Base-by-base conservation (phyloP, 2,113 vertebrate genomes). In the Xiphophorus hellerii region DNA sequence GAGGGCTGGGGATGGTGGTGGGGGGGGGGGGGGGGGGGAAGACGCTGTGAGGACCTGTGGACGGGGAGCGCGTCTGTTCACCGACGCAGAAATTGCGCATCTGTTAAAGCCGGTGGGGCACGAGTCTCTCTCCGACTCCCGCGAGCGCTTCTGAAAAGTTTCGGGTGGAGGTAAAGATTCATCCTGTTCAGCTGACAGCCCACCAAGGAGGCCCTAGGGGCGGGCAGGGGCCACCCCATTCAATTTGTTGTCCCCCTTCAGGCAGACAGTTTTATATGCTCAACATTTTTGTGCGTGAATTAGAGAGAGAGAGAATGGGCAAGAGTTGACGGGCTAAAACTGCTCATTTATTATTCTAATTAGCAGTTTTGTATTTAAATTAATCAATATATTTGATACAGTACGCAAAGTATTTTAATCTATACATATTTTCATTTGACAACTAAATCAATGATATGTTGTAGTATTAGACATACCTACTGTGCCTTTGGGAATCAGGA, bases 1-100 rank as follows among this genome's bases (percentile, higher is more conserved):
- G 60, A 60, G 65, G 67, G 62, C 68, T 30, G 30, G 68, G 74
- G 77, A 62, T 10, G 33, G 33, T 1, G 35, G 35, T 6, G 4
- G 31, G 0, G 60, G 51, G 62, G 65, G 62, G 68, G 25, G 28
- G 70, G 72, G 72, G 42, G 35, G 10, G 35, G 10, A 28, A 28
- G 35, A 76, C 61, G 81, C 73, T 76, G n/a, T 48, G 86, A 79
- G 83, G 58, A 93, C 92, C 91, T 93, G 92, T 93, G 88, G 92
- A 90, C 76, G 77, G 67, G 73, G 78, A 28, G 81, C 63, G 83
- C 85, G 25, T 76, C 67, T 28, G 78, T 76, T 66, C 65, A 42
- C 67, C 68, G 69, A 51, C 76, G 22, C 51, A 25, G 51, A 35
- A 68, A 33, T 37, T 80, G 48, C 72, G 66, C 42, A 72, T 69